Base-by-base conservation (phyloP, 92 coral and sea anemone genomes). In the Diadumene lineata region DNA sequence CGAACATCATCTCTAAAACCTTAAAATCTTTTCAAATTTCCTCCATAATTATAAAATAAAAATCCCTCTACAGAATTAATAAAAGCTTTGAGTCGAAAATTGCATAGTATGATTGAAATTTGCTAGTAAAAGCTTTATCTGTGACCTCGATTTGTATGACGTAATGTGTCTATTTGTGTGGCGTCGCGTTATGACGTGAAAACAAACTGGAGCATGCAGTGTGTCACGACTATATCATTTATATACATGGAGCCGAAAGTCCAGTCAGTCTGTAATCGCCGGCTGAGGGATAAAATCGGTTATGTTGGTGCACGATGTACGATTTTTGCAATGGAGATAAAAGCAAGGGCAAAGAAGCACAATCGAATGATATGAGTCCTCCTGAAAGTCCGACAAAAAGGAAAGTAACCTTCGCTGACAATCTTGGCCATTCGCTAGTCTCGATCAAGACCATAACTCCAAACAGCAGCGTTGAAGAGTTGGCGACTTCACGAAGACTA, bases 401-500 rank as follows among this genome's bases (percentile, higher is more conserved):
- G 46, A 88, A 85, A 63, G 99, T 96, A 44, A 94, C 92, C 34
- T 96, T 96, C 70, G 99, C 99, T 17, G 99, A 96, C 62, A 78
- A 75, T n/a, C 81, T 87, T 51, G 98, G 98, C n/a, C 94, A 75
- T 70, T 82, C 90, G 31, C 91, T 96, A 11, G 97, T 89, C 7
- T 92, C 97, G 25, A 92, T 96, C 43, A 92, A 87, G 72, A 62
- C 89, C 53, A 96, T 96, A 72, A 92, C 99, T 22, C 97, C 97
- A 24, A 80, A 92, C 61, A 91, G 75, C 68, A 91, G 97, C 58
- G 90, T 89, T 60, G 99, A 96, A 66, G 88, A 92, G 66, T 55
- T 72, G 34, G n/a, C n/a, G n/a, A 32, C 66, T 8, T 53, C 46
- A 27, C 43, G 57, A 56, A 46, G 23, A 73, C 60, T 43, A 27